These are phyloP conservation scores for Agapornis roseicollis DNA, from an alignment of 2,113 vertebrate genomes.

Conservation along the genomic window DNA sequence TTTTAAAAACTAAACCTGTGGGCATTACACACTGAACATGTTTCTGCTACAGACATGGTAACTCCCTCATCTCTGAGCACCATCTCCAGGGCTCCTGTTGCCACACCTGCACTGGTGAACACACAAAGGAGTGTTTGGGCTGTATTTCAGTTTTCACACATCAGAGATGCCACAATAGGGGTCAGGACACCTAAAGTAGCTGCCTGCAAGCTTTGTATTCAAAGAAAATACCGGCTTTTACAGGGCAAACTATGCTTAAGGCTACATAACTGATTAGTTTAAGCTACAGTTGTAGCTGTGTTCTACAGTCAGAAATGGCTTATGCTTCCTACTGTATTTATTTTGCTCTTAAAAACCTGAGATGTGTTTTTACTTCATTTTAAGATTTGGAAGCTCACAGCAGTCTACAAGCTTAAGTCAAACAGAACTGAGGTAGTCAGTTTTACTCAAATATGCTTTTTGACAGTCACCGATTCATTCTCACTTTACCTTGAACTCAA, in stretches of 20 bases:
- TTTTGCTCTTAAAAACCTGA: slow-evolving; percentile 66
- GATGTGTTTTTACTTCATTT: slow-evolving; percentile 13
- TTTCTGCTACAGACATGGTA: not conserved
- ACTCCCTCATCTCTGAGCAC: not conserved
- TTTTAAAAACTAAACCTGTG: not conserved
- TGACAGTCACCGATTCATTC: not conserved
- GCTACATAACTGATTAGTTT: not conserved
- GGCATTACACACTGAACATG: not conserved
- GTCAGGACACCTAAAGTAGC: not conserved
- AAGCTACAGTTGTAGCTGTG: slow-evolving; percentile 16
- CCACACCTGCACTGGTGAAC: not conserved
- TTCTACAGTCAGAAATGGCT: slow-evolving; percentile 46
- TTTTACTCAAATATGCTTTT: not conserved
- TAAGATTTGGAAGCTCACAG: not conserved
- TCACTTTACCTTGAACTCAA: not conserved
- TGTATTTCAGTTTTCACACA: not conserved
- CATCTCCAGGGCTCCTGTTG: not conserved
- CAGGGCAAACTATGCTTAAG: not conserved
- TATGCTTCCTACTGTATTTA: slow-evolving; percentile 38
- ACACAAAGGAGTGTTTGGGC: not conserved
- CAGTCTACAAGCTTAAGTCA: slow-evolving; percentile 6
- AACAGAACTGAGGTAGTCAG: slow-evolving; percentile 65
- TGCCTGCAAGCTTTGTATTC: not conserved
- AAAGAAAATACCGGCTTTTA: not conserved
- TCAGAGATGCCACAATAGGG: not conserved